Evolutionary conservation across 2,888 invertebrate genomes (phyloP).

Genomic region (Pogonocherus hispidulus): DNA sequence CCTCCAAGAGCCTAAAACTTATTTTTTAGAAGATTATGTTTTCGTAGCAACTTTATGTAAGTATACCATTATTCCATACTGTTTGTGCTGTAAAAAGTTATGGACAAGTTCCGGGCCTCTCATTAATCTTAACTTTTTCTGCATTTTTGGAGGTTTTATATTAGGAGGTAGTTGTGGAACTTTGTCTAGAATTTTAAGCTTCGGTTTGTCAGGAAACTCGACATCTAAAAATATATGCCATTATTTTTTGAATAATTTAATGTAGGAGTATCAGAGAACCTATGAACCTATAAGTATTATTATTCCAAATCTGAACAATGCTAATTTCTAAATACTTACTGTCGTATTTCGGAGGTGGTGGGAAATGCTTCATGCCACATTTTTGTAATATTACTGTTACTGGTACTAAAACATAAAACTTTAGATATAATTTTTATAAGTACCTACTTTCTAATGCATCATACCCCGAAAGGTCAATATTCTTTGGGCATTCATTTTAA

Average conservation of each 20-base stretch:
- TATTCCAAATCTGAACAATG: no score
- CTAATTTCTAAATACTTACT: conserved; percentile 72
- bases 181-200: conserved; percentile 80
- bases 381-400: conserved; percentile 54
- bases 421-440: no score
- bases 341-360: conserved; percentile 77
- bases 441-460: no score
- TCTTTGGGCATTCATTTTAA: conserved; percentile 17
- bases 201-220: conserved; percentile 80
- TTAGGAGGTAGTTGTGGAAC: conserved; percentile 78
- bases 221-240: conserved; percentile 72
- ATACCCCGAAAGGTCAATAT: conserved; percentile 15
- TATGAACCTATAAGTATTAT: no score
- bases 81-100: conserved; percentile 87
- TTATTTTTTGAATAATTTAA: neutral
- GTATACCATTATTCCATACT: conserved; percentile 91
- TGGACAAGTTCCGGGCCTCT: conserved; percentile 92
- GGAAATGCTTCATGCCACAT: conserved; percentile 79
- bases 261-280: no score
- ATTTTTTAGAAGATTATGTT: neutral
- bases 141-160: conserved; percentile 85
- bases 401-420: conserved; percentile 52
- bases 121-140: conserved; percentile 86
- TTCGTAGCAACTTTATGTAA: neutral
- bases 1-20: conserved; percentile 82